Percentiles rank a stretch among this genome's conserved stretches.
These are phyloP conservation scores for Toxotes lorentzi DNA, from an alignment of 2,797 vertebrate genomes.

Conservation along the genomic window DNA sequence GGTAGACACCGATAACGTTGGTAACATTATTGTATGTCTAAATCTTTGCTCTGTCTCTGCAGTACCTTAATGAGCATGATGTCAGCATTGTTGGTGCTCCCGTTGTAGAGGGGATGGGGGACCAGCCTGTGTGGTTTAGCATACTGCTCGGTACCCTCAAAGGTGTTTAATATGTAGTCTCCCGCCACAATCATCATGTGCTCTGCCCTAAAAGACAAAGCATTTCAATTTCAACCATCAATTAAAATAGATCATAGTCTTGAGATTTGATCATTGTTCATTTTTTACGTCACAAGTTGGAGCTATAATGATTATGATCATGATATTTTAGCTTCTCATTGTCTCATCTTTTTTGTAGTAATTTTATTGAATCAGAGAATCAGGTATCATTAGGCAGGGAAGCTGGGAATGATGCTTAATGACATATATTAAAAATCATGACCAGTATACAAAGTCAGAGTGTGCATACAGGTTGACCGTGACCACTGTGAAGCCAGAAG, in stretches of 20 bases:
- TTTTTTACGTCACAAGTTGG: not conserved
- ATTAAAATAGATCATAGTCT: not conserved
- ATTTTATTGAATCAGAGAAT: not conserved
- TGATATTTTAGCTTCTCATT: not conserved
- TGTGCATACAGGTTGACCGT: slow-evolving; percentile 10
- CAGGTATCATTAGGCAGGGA: not conserved
- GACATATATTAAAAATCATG: slow-evolving; percentile 5
- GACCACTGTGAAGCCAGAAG: slow-evolving; percentile 16
- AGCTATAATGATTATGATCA: not conserved
- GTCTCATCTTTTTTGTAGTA: not conserved
- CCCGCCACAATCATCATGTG: slow-evolving; percentile 87
- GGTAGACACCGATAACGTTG: not conserved
- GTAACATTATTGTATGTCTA: not conserved
- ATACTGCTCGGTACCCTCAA: slow-evolving; percentile 87
- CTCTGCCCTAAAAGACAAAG: slow-evolving; percentile 71
- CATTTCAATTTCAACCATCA: slow-evolving; percentile 11
- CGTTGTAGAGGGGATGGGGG: slow-evolving; percentile 84
- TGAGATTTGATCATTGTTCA: not conserved
- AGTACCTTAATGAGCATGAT: slow-evolving; percentile 89
- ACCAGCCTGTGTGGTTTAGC: slow-evolving; percentile 81
- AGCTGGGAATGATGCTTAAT: not conserved
- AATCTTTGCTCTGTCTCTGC: not conserved
- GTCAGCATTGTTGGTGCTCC: slow-evolving; percentile 85
- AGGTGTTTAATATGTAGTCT: slow-evolving; percentile 80
- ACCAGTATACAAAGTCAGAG: slow-evolving; percentile 36